Base-by-base conservation (phyloP, 2,113 vertebrate species). In the Alligator sinensis region DNA sequence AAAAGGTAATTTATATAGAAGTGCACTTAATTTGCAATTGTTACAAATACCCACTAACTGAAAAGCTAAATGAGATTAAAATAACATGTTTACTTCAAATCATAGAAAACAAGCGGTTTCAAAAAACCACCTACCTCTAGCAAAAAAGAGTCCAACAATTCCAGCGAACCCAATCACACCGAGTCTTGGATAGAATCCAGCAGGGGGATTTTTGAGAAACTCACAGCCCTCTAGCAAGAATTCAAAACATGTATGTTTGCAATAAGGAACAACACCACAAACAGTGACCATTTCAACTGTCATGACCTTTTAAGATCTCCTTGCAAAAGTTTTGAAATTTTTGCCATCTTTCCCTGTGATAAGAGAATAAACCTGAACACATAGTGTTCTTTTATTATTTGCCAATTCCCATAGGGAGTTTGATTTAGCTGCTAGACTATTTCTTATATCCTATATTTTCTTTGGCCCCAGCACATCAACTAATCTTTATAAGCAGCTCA, bases 151-250 rank as follows among this genome's bases (percentile, higher is more conserved):
- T 64, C 99, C 99, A 94, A 99, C 91, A 96, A 99, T 94, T 81
- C 99, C 99, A 61, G 99, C 98, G 97, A 99, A 99, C 80, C 99
- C 98, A 91, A 99, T 98, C 77, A 97, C 98, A 24, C 98, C 98
- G 66, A 99, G 98, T 77, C 99, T 98, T 97, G 99, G 98, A 96
- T 98, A 99, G 93, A 99, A 99, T 91, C 98, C 98, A 79, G 98
- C 96, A 62, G 99, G 99, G 2, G 99, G 99, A 93, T 98, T 98
- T 25, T 98, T 98, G 47, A 99, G 98, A 97, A 99, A 98, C 78
- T 96, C 98, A 97, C 95, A 99, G 59, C 94, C 93, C 18, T 98
- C 99, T 99, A 97, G 75, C 98, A 98, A 79, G 84, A 96, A 96
- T 96, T 86, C 93, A 96, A 80, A 97, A 62, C 63, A 70, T 86